Conservation (phyloP, 2,113 vertebrate genomes). For the Lophura nycthemera region DNA sequence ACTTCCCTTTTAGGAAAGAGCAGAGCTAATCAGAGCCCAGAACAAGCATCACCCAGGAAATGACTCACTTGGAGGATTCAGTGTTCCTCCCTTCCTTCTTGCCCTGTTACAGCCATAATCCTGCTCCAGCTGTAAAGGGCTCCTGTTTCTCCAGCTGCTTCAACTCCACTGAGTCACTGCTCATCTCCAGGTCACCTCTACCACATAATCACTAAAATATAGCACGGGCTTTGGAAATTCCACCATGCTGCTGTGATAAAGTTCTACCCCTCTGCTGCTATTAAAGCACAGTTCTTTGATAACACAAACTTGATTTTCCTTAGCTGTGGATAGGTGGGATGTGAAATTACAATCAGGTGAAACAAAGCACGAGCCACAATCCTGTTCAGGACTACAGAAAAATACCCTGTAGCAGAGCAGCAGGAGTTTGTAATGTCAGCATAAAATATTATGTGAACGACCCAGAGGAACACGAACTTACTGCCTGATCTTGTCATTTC, state of each 20-base stretch:
- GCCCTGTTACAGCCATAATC: neutral
- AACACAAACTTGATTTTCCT: neutral
- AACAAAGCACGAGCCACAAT: neutral
- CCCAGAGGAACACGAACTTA: slow-evolving; percentile 79
- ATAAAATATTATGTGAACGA: neutral
- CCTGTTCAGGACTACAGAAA: neutral
- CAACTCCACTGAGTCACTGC: slow-evolving; percentile 22
- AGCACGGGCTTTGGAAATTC: neutral
- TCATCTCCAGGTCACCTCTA: neutral
- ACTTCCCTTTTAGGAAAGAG: neutral
- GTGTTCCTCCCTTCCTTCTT: slow-evolving; percentile 5
- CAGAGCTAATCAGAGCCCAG: neutral
- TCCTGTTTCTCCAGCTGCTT: slow-evolving; percentile 58
- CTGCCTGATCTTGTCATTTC: slow-evolving; percentile 97
- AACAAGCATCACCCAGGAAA: slow-evolving; percentile 39
- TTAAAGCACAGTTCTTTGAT: neutral
- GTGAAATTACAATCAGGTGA: neutral
- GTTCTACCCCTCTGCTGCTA: neutral
- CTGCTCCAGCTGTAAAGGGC: slow-evolving; percentile 36
- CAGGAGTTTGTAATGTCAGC: neutral
- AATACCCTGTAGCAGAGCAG: neutral
- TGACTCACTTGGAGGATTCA: neutral
- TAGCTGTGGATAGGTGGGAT: neutral
- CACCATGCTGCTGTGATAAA: neutral
- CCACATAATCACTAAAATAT: neutral